phyloP scores from a whole-genome alignment of 2,113 vertebrate genomes.

The Laticauda colubrina region DNA sequence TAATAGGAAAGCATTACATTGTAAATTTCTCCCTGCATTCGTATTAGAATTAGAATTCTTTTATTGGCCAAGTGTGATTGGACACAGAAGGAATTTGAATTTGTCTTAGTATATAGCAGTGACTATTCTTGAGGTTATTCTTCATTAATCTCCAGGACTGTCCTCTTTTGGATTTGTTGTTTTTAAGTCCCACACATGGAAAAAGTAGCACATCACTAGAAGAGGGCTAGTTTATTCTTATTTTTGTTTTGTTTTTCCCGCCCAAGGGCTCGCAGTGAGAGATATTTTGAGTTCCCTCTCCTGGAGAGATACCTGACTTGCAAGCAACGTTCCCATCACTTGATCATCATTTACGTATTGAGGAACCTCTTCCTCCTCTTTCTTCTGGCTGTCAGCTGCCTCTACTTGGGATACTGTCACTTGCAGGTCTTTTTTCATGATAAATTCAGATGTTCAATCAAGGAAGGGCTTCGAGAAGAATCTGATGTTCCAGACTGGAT shows the following conservation, averaged over 20 bases:
- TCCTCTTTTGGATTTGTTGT: background rate
- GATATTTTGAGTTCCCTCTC: constrained; percentile 95
- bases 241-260: background rate
- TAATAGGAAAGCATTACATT: background rate
- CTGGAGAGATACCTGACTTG: constrained; percentile 90
- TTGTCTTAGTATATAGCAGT: too few relatives aligned
- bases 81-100: too few relatives aligned
- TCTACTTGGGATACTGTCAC: constrained; percentile 92
- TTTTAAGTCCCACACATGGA: background rate
- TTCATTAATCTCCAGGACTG: background rate
- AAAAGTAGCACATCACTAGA: background rate
- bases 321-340: constrained; percentile 86
- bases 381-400: constrained; percentile 83
- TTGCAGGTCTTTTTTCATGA: constrained; percentile 87
- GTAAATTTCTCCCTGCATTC: background rate
- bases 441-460: constrained; percentile 91
- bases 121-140: background rate
- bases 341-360: constrained; percentile 85
- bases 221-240: background rate
- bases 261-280: constrained; percentile 86
- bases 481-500: constrained; percentile 75
- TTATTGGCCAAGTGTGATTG: too few relatives aligned
- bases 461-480: constrained; percentile 79
- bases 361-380: constrained; percentile 85
- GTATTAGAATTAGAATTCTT: too few relatives aligned